phyloP scores from a whole-genome alignment of 2,113 vertebrate species.

The Oncorhynchus nerka region DNA sequence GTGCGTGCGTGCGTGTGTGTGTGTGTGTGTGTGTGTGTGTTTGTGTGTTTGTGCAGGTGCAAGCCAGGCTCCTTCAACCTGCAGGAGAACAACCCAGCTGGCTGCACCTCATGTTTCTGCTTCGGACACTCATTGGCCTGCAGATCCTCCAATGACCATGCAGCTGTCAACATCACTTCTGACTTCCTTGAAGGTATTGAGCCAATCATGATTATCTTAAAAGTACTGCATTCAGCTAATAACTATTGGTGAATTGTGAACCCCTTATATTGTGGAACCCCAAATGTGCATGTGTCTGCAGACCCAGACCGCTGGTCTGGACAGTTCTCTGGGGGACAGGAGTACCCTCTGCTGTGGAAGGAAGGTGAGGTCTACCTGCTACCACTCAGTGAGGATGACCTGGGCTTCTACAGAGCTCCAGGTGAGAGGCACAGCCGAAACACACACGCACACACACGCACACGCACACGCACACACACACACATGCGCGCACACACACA shows the following conservation, averaged over 20 bases:
- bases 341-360: conserved; percentile 76
- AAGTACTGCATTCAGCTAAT: neutral
- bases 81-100: conserved; percentile 70
- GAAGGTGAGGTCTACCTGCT: conserved; percentile 71
- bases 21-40: neutral
- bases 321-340: conserved; percentile 39
- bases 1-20: no score
- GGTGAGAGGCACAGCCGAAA: conserved; percentile 62
- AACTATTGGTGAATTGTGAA: no score
- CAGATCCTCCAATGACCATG: conserved; percentile 60
- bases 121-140: conserved; percentile 87
- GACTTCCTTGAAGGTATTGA: conserved; percentile 81
- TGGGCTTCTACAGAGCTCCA: conserved; percentile 79
- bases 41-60: conserved; percentile 72
- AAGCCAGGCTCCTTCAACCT: conserved; percentile 86
- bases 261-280: no score
- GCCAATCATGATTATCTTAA: neutral
- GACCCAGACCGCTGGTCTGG: conserved; percentile 81
- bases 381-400: conserved; percentile 66
- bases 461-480: no score
- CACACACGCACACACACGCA: no score
- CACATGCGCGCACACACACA: no score
- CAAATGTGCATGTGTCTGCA: no score
- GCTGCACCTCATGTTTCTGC: conserved; percentile 90
- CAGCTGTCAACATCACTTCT: conserved; percentile 68